phyloP scores from a whole-genome alignment of 2,888 invertebrate species.

The Epirrita christyi region DNA sequence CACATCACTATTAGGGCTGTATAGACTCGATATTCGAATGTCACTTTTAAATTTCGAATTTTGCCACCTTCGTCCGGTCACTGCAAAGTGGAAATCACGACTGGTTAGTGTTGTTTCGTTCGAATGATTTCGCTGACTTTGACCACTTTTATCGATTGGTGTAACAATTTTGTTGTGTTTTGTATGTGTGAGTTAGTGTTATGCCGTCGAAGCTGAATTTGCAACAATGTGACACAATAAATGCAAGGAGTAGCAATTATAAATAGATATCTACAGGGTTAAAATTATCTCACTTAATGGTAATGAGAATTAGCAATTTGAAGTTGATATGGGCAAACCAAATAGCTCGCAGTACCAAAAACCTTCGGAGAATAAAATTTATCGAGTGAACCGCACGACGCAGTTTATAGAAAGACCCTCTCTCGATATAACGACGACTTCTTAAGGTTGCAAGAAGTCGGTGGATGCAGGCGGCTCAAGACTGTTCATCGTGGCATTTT shows the following conservation, averaged over 20 bases:
- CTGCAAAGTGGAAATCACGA: slow-evolving; percentile 83
- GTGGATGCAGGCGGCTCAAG: too few species aligned
- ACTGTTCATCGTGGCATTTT: too few species aligned
- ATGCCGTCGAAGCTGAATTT: slow-evolving; percentile 37
- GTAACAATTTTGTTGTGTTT: slow-evolving; percentile 65
- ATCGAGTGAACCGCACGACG: too few species aligned
- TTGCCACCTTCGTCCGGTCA: slow-evolving; percentile 81
- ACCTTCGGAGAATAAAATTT: too few species aligned
- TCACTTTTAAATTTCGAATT: slow-evolving; percentile 77
- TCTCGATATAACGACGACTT: too few species aligned
- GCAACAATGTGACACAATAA: slow-evolving; percentile 34
- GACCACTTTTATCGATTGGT: slow-evolving; percentile 65
- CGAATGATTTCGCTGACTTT: slow-evolving; percentile 61
- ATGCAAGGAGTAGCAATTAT: background rate
- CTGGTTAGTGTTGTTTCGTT: slow-evolving; percentile 70
- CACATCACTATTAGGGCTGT: slow-evolving; percentile 69
- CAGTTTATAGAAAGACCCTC: too few species aligned
- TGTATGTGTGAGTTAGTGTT: slow-evolving; percentile 54
- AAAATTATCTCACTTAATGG: background rate
- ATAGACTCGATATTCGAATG: slow-evolving; percentile 50
- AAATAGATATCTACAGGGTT: background rate
- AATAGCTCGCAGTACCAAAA: too few species aligned
- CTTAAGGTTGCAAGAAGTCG: too few species aligned
- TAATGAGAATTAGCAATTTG: too few species aligned
- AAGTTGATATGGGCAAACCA: too few species aligned